Evolutionary conservation across 2,888 invertebrate genomes (phyloP), one percentile per base, ranked within the genome.

Genomic region (Hartigia nigra): DNA sequence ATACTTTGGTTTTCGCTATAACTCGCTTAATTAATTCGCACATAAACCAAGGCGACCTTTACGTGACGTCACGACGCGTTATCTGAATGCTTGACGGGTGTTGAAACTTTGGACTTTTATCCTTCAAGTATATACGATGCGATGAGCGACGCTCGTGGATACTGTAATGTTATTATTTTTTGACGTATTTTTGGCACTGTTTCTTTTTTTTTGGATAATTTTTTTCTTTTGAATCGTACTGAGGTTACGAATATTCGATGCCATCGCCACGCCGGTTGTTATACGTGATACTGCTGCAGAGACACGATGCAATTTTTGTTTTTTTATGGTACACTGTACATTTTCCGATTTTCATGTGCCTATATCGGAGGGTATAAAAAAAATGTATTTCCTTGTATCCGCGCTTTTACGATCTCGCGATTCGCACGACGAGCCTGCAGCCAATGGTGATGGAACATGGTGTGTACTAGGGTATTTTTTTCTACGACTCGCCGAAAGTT

Each of bases 21-120:
- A 74, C 79, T 55, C 76, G 79, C 69, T 74, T 79, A 77, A 79
- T 79, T 79, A 79, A 79, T 79, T 76, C 75, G 79, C 79, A 75
- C 75, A 77, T 70, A 79, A 23, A 55, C 2, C 55, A 1, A 2
- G 2, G 23, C 2, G 55, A 5, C 5, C 55, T 9, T 5, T 2
- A 55, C 9, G 55, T 55, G 23, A 55, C 55, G 55, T 55, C 55
- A 23, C 55, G 23, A 55, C 23, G 23, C 9, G 1, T 14, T 5
- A 14, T 55, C 9, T 0, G 39, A 5, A 5, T 35, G 35, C 4
- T 1, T 9, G 35, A 35, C 5, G 35, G 5, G 35, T 35, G 35
- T 9, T 35, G 35, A 1, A 1, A 0, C 23, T 55, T 55, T 9
- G 14, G 39, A 55, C 1, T 9, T 55, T 55, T 55, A 9, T 9